phyloP scores from a whole-genome alignment of 2,797 vertebrate genomes.

The Pangasius macronema region DNA sequence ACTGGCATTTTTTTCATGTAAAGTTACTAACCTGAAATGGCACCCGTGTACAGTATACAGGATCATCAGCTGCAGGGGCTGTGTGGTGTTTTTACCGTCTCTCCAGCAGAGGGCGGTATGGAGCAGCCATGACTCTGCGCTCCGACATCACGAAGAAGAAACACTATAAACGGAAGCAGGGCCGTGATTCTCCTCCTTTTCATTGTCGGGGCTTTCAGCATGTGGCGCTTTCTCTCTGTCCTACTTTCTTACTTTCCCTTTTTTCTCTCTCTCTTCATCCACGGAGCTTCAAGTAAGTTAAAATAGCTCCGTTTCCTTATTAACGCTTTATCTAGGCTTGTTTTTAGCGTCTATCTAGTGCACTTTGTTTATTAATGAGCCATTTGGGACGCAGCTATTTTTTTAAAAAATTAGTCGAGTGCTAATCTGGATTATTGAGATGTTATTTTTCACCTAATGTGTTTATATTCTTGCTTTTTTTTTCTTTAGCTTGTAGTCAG shows the following conservation, averaged over 20 bases:
- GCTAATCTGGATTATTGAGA: background rate
- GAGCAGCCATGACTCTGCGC: background rate
- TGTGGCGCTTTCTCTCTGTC: background rate
- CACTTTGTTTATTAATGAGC: background rate
- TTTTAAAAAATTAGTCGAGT: background rate
- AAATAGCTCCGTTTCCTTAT: too few species aligned
- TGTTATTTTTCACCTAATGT: background rate
- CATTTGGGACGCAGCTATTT: background rate
- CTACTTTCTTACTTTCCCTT: too few species aligned
- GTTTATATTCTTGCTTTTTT: background rate
- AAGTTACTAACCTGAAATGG: background rate
- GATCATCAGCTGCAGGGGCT: too few species aligned
- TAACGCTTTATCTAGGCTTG: fast-evolving
- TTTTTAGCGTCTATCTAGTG: background rate
- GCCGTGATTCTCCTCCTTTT: background rate
- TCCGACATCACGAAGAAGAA: conserved; percentile 6
- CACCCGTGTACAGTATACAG: background rate
- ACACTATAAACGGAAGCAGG: background rate
- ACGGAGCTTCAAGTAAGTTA: background rate
- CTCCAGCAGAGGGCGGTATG: background rate
- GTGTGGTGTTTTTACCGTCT: too few species aligned
- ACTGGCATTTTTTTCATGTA: background rate
- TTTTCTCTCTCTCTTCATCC: too few species aligned
- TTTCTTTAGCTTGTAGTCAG: too few species aligned
- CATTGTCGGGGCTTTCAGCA: fast-evolving